Percentiles rank a stretch among this genome's conserved stretches.
Conservation (phyloP, 2,888 invertebrate genomes). For the Polymixis lichenea region DNA sequence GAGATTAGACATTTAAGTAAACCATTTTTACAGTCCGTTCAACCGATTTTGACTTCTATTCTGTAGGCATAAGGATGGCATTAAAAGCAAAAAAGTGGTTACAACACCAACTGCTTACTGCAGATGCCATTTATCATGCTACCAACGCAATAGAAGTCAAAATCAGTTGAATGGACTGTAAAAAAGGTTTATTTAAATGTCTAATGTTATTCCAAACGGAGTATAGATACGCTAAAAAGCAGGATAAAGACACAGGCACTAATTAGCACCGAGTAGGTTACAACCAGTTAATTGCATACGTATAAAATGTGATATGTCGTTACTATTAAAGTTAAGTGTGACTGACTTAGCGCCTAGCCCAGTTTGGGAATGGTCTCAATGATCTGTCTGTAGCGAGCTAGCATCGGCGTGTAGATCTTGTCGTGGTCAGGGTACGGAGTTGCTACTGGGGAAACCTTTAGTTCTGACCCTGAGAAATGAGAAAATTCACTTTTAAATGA, state of each 20-base stretch:
- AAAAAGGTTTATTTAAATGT: too few species aligned
- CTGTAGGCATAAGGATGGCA: too few species aligned
- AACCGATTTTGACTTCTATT: too few species aligned
- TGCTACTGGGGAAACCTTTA: constrained; percentile 89
- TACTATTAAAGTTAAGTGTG: constrained; percentile 23
- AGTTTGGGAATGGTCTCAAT: constrained; percentile 80
- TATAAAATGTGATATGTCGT: constrained; percentile 52
- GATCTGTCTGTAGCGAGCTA: constrained; percentile 91
- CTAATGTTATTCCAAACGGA: too few species aligned
- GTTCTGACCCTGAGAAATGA: constrained; percentile 76
- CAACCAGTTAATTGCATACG: constrained; percentile 1
- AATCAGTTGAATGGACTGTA: too few species aligned
- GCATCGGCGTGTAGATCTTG: constrained; percentile 93
- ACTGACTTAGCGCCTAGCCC: constrained; percentile 48
- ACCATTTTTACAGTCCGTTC: too few species aligned
- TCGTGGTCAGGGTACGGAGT: constrained; percentile 94
- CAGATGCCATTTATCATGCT: too few species aligned
- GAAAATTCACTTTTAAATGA: neutral
- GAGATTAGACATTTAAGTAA: too few species aligned
- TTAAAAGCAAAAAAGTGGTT: too few species aligned
- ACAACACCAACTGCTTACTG: too few species aligned
- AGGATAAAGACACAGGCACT: constrained; percentile 20
- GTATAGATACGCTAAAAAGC: neutral
- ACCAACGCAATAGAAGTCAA: too few species aligned
- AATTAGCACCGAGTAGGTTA: constrained; percentile 49